Conservation (phyloP, 2,113 vertebrate genomes). For the Cariama cristata region DNA sequence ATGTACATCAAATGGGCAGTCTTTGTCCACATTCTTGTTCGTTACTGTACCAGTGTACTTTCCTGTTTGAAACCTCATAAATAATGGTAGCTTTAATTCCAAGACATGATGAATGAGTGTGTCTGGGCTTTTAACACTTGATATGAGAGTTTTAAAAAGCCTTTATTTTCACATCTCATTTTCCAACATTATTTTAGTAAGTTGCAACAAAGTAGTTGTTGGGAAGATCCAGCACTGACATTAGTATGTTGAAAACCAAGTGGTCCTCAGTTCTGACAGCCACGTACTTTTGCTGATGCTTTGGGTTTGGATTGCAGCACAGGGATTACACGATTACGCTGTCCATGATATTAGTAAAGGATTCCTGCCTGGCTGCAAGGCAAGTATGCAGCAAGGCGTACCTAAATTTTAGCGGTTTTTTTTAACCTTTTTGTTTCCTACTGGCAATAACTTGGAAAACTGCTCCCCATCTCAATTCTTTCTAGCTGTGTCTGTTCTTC, state of each 20-base stretch:
- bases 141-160: background rate
- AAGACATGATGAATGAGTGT: background rate
- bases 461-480: fast-evolving
- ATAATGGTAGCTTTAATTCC: background rate
- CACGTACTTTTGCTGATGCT: background rate
- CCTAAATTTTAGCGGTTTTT: background rate
- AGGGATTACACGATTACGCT: background rate
- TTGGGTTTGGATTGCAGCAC: background rate
- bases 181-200: background rate
- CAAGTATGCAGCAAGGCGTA: background rate
- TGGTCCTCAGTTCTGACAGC: background rate
- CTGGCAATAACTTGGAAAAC: background rate
- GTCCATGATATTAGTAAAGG: background rate
- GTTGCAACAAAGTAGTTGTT: background rate
- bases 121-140: background rate
- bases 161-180: background rate
- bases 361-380: background rate
- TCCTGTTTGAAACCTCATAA: background rate
- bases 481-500: background rate
- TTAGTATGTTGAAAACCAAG: background rate
- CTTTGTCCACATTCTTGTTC: background rate
- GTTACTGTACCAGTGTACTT: background rate
- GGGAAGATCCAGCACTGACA: background rate
- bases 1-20: background rate
- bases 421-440: background rate